Conservation (phyloP, 2,797 vertebrate genomes). For the Mus minutoides region DNA sequence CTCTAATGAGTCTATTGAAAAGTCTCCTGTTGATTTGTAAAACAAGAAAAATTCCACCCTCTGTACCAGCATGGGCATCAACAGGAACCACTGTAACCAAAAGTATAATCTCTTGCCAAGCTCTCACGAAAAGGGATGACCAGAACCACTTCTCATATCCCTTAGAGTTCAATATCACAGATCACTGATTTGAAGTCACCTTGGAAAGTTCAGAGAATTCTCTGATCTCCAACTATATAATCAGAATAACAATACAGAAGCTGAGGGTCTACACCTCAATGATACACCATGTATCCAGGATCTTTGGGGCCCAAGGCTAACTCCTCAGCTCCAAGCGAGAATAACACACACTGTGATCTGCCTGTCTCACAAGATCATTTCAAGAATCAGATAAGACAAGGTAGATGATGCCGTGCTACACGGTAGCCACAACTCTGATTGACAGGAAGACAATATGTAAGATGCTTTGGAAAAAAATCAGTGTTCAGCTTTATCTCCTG, state of each 20-base stretch:
- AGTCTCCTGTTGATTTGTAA: neutral
- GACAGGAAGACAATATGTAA: neutral
- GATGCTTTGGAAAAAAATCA: neutral
- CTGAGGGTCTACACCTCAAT: neutral
- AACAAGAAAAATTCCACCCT: neutral
- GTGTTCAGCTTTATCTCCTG: neutral
- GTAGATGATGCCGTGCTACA: neutral
- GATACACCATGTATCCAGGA: neutral
- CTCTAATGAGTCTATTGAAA: neutral
- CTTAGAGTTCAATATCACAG: neutral
- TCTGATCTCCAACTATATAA: neutral
- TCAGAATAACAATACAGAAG: neutral
- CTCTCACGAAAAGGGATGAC: neutral
- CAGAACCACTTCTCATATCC: neutral
- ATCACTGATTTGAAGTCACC: neutral
- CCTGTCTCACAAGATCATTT: neutral
- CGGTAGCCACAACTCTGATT: neutral
- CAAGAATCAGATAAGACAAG: neutral
- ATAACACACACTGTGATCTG: neutral
- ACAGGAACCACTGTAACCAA: neutral
- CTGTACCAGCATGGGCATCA: neutral
- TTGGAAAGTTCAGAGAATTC: constrained; percentile 10
- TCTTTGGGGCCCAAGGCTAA: neutral
- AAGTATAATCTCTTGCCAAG: neutral
- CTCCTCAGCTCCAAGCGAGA: neutral